Conservation (phyloP, 2,888 invertebrate genomes). For the Mesoligia furuncula region DNA sequence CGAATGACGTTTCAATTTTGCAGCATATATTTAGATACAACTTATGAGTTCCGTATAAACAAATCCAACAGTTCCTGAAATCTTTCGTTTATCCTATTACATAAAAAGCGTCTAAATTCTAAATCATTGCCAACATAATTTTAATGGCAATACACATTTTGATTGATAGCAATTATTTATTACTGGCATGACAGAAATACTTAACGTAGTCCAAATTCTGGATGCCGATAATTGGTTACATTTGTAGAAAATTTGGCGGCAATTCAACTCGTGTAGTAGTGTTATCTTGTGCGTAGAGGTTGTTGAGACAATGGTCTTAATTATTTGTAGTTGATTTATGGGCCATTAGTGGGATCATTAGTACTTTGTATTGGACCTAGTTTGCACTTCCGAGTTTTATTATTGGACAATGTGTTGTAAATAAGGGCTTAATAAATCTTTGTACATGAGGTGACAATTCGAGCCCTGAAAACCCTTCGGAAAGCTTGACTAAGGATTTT, state of each 20-base stretch:
- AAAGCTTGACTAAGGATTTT: not conserved
- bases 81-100: slow-evolving; percentile 14
- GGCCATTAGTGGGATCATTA: slow-evolving; percentile 38
- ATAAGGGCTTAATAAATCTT: not conserved
- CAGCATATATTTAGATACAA: slow-evolving; percentile 6
- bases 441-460: not conserved
- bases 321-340: slow-evolving; percentile 46
- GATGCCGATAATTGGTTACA: slow-evolving; percentile 57
- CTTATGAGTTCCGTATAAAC: slow-evolving; percentile 28
- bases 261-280: slow-evolving; percentile 48
- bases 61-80: slow-evolving; percentile 23
- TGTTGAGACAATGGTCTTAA: slow-evolving; percentile 27
- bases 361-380: slow-evolving; percentile 21
- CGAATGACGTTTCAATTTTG: slow-evolving; percentile 18
- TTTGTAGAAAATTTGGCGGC: slow-evolving; percentile 58
- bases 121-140: slow-evolving; percentile 48
- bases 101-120: slow-evolving; percentile 9
- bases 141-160: slow-evolving; percentile 40
- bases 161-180: slow-evolving; percentile 59
- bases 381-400: slow-evolving; percentile 9
- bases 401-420: not conserved
- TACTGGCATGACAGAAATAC: slow-evolving; percentile 43
- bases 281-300: slow-evolving; percentile 29
- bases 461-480: not conserved
- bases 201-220: slow-evolving; percentile 35